phyloP scores from a whole-genome alignment of 2,888 invertebrate genomes.

The Carabus problematicus region DNA sequence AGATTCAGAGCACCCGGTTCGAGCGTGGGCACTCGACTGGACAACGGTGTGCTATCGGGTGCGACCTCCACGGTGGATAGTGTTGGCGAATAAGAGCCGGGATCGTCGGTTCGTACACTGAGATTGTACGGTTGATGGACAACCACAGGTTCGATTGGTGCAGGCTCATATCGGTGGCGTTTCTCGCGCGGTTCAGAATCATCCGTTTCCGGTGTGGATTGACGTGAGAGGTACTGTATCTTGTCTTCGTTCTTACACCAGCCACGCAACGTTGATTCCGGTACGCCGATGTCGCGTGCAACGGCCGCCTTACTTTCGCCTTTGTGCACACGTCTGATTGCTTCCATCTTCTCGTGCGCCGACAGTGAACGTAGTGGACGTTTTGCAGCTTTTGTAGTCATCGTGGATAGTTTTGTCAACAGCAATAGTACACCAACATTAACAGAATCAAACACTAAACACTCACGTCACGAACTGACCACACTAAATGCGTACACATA shows the following conservation, averaged over 20 bases:
- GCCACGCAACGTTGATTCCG: conserved; percentile 84
- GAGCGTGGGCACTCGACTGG: conserved; percentile 50
- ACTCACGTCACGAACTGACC: conserved; percentile 48
- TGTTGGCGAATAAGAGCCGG: conserved; percentile 16
- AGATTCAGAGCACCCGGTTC: conserved; percentile 58
- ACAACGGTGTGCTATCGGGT: conserved; percentile 31
- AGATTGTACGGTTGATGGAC: conserved; percentile 52
- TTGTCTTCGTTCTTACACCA: conserved; percentile 91
- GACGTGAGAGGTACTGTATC: conserved; percentile 72
- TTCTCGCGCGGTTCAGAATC: conserved; percentile 58
- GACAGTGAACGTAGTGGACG: conserved; percentile 80
- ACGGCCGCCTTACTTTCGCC: conserved; percentile 88
- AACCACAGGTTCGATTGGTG: conserved; percentile 50
- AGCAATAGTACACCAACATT: conserved; percentile 18
- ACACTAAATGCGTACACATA: conserved; percentile 49
- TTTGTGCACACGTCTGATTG: conserved; percentile 82
- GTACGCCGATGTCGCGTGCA: conserved; percentile 84
- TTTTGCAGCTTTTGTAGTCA: conserved; percentile 75
- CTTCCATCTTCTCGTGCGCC: conserved; percentile 80
- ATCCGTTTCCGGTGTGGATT: conserved; percentile 75
- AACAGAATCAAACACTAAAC: conserved; percentile 57
- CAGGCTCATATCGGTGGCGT: conserved; percentile 45
- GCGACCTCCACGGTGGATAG: background rate
- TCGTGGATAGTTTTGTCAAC: conserved; percentile 51
- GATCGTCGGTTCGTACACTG: conserved; percentile 19